phyloP scores from a whole-genome alignment of 2,113 vertebrate genomes.

The Apaloderma vittatum region DNA sequence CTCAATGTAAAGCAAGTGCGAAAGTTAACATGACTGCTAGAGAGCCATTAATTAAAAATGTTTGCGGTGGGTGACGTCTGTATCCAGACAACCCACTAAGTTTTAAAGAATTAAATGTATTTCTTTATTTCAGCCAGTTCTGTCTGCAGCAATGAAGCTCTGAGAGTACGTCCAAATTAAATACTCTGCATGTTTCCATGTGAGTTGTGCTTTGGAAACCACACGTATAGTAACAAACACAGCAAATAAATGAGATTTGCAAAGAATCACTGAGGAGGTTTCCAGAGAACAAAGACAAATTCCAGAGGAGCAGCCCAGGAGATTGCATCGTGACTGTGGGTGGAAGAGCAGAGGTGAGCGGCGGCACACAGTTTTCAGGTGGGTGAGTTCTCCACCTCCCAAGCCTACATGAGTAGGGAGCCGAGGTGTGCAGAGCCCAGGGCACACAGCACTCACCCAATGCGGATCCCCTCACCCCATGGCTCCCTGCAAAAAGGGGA shows the following conservation, averaged over 20 bases:
- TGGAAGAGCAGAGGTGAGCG: not conserved
- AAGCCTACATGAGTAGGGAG: not conserved
- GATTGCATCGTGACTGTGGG: not conserved
- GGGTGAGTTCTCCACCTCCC: not conserved
- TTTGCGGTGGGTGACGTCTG: not conserved
- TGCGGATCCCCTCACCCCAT: rapidly evolving
- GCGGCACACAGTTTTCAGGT: rapidly evolving
- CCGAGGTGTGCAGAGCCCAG: not conserved
- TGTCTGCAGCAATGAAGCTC: not conserved
- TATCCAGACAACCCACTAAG: not conserved
- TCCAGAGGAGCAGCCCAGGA: not conserved
- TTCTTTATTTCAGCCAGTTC: not conserved
- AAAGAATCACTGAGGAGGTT: not conserved
- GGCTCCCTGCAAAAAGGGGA: not conserved
- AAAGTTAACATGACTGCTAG: not conserved
- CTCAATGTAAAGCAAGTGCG: not conserved
- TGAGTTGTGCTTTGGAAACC: not conserved
- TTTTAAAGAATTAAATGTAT: not conserved
- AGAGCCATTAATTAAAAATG: not conserved
- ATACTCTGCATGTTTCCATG: not conserved
- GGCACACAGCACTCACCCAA: not conserved
- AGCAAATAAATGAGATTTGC: not conserved
- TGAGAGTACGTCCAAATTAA: not conserved
- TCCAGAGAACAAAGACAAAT: not conserved
- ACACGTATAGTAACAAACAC: not conserved